These are phyloP conservation scores for Fragum sueziense DNA, from an alignment of 2,888 invertebrate genomes.

Conservation along the genomic window DNA sequence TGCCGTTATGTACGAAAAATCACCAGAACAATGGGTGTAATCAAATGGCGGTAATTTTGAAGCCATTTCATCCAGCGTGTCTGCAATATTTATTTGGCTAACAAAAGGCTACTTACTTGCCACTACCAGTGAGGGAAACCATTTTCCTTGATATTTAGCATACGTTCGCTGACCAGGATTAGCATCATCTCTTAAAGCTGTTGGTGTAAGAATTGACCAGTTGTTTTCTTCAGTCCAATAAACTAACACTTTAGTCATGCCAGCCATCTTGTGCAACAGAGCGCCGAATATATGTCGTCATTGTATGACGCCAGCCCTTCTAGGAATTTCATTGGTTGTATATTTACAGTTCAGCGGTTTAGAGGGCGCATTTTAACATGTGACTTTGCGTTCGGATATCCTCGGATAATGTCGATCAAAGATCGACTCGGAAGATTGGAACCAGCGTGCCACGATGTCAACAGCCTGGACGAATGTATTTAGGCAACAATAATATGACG, in stretches of 20 bases:
- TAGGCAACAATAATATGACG: too few relatives aligned
- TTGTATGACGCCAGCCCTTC: not conserved
- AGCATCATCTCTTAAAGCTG: constrained; percentile 32
- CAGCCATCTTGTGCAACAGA: constrained; percentile 11
- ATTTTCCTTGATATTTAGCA: constrained; percentile 28
- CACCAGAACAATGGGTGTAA: too few relatives aligned
- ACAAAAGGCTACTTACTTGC: constrained; percentile 25
- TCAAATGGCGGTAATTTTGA: too few relatives aligned
- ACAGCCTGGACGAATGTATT: too few relatives aligned
- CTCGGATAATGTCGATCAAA: too few relatives aligned
- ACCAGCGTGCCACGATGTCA: too few relatives aligned
- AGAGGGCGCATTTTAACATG: constrained; percentile 23
- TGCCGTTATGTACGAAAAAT: too few relatives aligned
- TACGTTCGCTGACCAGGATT: constrained; percentile 21
- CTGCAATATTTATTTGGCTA: too few relatives aligned
- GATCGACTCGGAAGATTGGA: too few relatives aligned
- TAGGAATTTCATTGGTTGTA: constrained; percentile 13
- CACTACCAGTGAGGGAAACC: constrained; percentile 27
- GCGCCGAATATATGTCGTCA: not conserved
- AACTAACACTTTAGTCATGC: constrained; percentile 25
- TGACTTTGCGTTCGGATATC: not conserved
- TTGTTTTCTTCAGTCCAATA: constrained; percentile 30
- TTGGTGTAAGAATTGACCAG: constrained; percentile 26
- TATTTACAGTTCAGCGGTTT: constrained; percentile 16
- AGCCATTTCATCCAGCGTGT: too few relatives aligned